These are phyloP conservation scores for Heliconius ethilla DNA, from an alignment of 2,888 invertebrate species.

Conservation along the genomic window DNA sequence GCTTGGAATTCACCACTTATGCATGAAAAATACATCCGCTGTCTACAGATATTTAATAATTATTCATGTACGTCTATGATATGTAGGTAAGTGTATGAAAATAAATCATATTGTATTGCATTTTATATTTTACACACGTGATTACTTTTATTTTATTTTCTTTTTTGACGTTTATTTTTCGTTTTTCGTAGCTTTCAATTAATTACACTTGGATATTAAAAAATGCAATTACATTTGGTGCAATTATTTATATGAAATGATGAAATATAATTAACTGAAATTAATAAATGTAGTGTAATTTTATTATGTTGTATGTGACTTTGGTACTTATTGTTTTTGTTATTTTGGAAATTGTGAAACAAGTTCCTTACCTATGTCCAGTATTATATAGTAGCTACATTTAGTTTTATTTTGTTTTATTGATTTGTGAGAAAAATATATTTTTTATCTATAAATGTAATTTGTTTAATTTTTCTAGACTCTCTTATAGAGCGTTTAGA, in stretches of 20 bases:
- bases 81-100: constrained; percentile 22
- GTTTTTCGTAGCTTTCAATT: neutral
- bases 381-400: constrained; percentile 48
- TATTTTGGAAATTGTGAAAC: constrained; percentile 38
- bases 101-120: neutral
- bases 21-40: too few relatives aligned
- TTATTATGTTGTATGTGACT: neutral
- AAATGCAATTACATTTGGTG: neutral
- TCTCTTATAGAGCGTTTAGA: neutral
- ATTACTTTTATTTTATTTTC: constrained; percentile 2
- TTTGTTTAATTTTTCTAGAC: constrained; percentile 9
- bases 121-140: neutral
- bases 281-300: too few relatives aligned
- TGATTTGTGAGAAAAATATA: constrained; percentile 38
- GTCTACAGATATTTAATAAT: too few relatives aligned
- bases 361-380: constrained; percentile 49
- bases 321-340: neutral
- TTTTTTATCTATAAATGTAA: neutral
- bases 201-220: neutral
- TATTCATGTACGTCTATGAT: too few relatives aligned
- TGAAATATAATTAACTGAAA: too few relatives aligned
- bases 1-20: constrained; percentile 42
- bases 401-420: constrained; percentile 42
- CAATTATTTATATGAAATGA: too few relatives aligned
- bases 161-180: neutral